Evolutionary conservation across 2,113 vertebrate species (phyloP), one percentile per base, ranked within the genome.

Genomic region (Zosterops lateralis): DNA sequence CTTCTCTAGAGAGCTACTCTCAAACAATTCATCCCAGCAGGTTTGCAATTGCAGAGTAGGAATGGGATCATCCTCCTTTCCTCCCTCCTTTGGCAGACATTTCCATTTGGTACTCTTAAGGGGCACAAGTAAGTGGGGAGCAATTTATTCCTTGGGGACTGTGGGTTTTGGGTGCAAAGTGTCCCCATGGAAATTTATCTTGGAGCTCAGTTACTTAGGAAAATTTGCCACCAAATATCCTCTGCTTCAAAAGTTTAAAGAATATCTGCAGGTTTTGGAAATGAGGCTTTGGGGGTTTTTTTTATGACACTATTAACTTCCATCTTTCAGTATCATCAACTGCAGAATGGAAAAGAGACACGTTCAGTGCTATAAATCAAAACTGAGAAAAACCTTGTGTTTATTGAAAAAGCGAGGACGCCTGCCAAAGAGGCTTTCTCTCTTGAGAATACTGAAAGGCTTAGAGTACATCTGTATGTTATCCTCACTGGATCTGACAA

Each of bases 321-420:
- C 76, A 96, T 61, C 64, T 93, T 96, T 88, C 42, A 64, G 61
- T 84, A 64, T 90, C 65, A 73, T 93, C 48, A 26, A 2, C 68
- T 94, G 29, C 54, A 76, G 74, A 88, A 79, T 90, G 84, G 87
- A 94, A 96, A 93, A 88, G 75, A 90, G 71, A 76, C 67, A 62
- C 10, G 16, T 95, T 89, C 84, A 82, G 42, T 36, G 51, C 84
- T 82, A 64, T 95, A 95, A 96, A 90, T 97, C 92, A 93, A 95
- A 93, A 73, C 38, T 40, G 56, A 92, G 84, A 77, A 96, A 96
- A 94, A 84, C n/a, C 60, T 87, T 68, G 34, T 79, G 79, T 87
- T 95, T 96, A 91, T 75, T 84, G 79, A 74, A 90, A 89, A 83
- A 87, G 36, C 24, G 66, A 80, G 61, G 58, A 80, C 72, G 32